Evolutionary conservation across 2,113 vertebrate species (phyloP).

Genomic region (Mus pahari): DNA sequence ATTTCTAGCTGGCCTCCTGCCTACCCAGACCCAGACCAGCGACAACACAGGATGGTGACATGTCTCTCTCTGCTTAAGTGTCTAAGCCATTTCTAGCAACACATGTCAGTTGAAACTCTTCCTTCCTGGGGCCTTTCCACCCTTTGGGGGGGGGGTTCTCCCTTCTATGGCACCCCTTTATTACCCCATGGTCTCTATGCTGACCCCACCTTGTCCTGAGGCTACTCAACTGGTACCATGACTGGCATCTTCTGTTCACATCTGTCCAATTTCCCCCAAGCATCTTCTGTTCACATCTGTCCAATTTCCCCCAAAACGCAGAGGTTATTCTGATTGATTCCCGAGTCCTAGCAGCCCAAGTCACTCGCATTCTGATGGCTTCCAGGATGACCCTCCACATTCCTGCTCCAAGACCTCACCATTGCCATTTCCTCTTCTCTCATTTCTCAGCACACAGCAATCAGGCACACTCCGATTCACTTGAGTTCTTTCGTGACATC

Average conservation of each 20-base stretch:
- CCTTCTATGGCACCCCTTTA: neutral
- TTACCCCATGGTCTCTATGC: neutral
- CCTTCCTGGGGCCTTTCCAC: neutral
- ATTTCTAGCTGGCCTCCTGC: neutral
- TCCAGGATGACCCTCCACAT: neutral
- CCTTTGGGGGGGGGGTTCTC: neutral
- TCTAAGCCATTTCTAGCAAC: neutral
- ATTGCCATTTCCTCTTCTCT: neutral
- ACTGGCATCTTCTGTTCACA: neutral
- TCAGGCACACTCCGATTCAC: neutral
- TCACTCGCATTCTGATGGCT: neutral
- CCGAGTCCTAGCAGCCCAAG: neutral
- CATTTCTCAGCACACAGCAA: neutral
- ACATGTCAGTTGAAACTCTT: neutral
- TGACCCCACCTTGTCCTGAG: neutral
- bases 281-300: neutral
- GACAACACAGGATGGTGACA: too few species aligned
- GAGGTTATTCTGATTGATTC: neutral
- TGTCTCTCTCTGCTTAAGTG: neutral
- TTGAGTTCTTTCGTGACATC: neutral
- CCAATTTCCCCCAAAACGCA: neutral
- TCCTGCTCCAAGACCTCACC: neutral
- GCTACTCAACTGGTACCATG: neutral
- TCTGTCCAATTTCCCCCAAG: too few species aligned
- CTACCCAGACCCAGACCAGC: neutral